Evolutionary conservation across 2,113 vertebrate genomes (phyloP), one percentile per base, ranked within the genome.

Genomic region (Thinocorus orbignyianus): DNA sequence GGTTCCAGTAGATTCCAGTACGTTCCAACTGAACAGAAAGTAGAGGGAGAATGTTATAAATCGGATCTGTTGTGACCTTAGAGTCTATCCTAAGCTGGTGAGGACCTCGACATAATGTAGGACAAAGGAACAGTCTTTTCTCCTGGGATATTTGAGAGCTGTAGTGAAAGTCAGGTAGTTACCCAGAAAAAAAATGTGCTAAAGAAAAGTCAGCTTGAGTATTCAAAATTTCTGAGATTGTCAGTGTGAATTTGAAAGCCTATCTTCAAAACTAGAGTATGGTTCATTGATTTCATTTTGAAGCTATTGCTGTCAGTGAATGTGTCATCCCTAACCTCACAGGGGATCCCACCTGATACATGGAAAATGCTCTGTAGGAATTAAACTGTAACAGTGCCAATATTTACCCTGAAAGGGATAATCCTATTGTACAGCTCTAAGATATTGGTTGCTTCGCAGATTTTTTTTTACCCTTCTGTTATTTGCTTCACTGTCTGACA

Each of bases 21-120:
- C 8, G 9, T 54, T 68, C 9, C 12, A 37, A 4, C 54, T 80
- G 41, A 20, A 42, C 11, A 76, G 39, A 55, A 79, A 41, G 11
- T 42, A 41, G 31, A 13, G 25, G 64, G 10, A 13, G 52, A 80
- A 51, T 54, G 6, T 17, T 86, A 12, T 10, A 16, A 16, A 64
- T 58, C 60, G 55, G 28, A 39, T 68, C 25, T 44, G 1, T 26
- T 76, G 28, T 69, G 35, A 31, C 49, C 7, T 26, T 44, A 42
- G 19, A 1, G 2, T 49, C 24, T 71, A 4, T n/a, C 24, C 9
- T 46, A n/a, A 37, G 15, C 8, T 39, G 9, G 2, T 54, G 39
- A 71, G 41, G 17, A 44, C 9, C 19, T 44, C 8, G 4, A 0
- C 2, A 3, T 37, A 15, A 61, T 23, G 14, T 2, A 51, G 30